Base-by-base conservation (phyloP, 1,140 invertebrate genomes). In the Mylabris phalerata region DNA sequence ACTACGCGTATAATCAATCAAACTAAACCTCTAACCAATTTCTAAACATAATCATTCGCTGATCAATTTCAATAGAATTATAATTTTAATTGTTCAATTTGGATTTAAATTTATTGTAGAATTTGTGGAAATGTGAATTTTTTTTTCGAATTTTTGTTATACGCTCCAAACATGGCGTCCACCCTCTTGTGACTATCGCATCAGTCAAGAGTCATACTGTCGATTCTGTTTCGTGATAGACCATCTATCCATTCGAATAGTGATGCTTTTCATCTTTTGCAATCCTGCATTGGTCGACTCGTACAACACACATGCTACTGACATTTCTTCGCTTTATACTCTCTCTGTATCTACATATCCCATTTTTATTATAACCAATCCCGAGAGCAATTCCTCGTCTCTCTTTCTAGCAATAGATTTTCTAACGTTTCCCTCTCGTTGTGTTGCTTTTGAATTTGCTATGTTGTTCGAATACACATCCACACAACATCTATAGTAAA, bases 291-390 rank as follows among this genome's bases (percentile, higher is more conserved):
- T 57, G 63, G 52, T 11, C 54, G 57, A 51, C 60, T 60, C 43
- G 47, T 32, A 48, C 61, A 63, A 61, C 65, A 68, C 67, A 70
- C 61, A 70, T 70, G 66, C 57, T 65, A 66, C 61, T 69, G 68
- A 70, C 68, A 63, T 69, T 69, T 69, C 66, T 65, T 68, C 64
- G 57, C 64, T 71, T 66, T 68, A 69, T 71, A 66, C 64, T 65
- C 66, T 19, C 19, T 67, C 60, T 71, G 67, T 71, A 70, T 70
- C 69, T 69, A 70, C 67, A 67, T 70, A 71, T 71, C 67, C 69
- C 67, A 69, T 67, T 71, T 71, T 69, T 71, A 71, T 71, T 71
- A 71, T 63, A 68, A 67, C 67, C 68, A 69, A 67, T 69, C 67
- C 67, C 61, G 48, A 57, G 58, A 62, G 66, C 64, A 32, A 60